Conservation (phyloP, 2,113 vertebrate species). For the Scalopus aquaticus region DNA sequence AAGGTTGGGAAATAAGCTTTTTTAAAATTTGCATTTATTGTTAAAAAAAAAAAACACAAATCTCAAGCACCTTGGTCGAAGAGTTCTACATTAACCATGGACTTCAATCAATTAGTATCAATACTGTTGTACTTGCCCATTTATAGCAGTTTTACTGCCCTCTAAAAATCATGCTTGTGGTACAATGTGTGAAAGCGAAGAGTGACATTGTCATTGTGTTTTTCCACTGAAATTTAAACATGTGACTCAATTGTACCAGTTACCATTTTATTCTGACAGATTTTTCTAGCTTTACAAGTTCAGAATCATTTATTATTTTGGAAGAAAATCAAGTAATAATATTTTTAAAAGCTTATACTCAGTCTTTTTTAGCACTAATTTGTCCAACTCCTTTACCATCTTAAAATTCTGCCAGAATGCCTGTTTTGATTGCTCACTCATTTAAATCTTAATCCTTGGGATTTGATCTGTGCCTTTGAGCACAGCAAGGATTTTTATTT, state of each 20-base stretch:
- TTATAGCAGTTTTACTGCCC: background rate
- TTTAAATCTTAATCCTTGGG: conserved; percentile 53
- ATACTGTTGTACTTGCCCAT: background rate
- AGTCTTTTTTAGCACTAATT: background rate
- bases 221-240: conserved; percentile 33
- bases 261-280: background rate
- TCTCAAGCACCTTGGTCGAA: background rate
- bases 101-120: background rate
- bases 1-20: background rate
- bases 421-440: background rate
- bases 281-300: background rate
- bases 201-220: background rate
- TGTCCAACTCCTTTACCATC: conserved; percentile 2
- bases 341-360: conserved; percentile 36
- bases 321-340: conserved; percentile 20
- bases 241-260: background rate
- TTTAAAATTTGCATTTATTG: background rate
- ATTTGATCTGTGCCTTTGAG: conserved; percentile 54
- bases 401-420: background rate
- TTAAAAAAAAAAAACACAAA: background rate
- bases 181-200: background rate
- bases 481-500: conserved; percentile 47
- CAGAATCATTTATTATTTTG: background rate
- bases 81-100: background rate
- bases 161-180: conserved; percentile 24